A percentile compares a stretch with the other conserved stretches of the same genome.
phyloP scores from a whole-genome alignment of 1,140 invertebrate genomes.

The Periplaneta americana region DNA sequence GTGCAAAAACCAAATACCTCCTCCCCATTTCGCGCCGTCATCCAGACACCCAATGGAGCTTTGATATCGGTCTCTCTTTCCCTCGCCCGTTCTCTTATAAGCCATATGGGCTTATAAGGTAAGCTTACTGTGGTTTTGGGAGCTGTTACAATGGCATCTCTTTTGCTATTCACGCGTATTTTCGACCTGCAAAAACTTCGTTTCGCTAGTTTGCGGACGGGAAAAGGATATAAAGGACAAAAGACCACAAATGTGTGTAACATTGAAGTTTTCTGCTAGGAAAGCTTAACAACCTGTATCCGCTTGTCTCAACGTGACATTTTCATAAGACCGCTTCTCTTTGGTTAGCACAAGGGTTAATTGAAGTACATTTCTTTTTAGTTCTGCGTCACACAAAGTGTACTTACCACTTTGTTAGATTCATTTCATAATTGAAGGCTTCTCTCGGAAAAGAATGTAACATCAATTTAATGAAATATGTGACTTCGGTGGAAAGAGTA shows the following conservation, averaged over 20 bases:
- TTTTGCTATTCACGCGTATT: background rate
- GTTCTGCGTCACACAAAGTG: too few relatives aligned
- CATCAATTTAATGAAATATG: too few relatives aligned
- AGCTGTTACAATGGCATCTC: background rate
- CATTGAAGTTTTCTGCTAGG: background rate
- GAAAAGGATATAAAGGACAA: background rate
- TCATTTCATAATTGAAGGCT: too few relatives aligned
- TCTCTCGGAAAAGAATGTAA: too few relatives aligned
- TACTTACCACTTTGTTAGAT: too few relatives aligned
- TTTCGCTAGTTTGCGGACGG: background rate
- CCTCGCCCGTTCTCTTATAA: background rate
- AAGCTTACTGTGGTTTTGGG: background rate
- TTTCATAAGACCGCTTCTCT: too few relatives aligned
- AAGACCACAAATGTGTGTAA: background rate
- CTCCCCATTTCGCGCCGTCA: background rate
- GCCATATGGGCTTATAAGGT: background rate
- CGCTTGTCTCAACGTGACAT: background rate
- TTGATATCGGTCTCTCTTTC: background rate
- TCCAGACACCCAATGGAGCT: background rate
- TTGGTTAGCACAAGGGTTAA: background rate
- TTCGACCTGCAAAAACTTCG: background rate
- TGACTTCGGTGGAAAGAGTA: too few relatives aligned
- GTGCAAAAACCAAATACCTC: background rate
- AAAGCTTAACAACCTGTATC: background rate
- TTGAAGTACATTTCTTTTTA: background rate